Evolutionary conservation across 2,113 vertebrate genomes (phyloP).

Genomic region (Camelus bactrianus): DNA sequence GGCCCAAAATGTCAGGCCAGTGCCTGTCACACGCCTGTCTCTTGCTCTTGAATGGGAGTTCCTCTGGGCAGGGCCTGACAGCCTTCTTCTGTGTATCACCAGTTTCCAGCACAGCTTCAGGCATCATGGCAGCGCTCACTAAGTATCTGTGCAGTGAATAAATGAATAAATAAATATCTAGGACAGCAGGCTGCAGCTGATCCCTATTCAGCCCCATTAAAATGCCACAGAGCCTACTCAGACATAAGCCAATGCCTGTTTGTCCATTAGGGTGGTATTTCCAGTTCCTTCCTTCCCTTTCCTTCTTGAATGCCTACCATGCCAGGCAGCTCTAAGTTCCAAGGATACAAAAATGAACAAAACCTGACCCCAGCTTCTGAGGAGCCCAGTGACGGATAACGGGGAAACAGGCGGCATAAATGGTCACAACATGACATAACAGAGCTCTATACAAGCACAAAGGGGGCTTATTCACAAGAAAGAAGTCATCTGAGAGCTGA

Average conservation of each 20-base stretch:
- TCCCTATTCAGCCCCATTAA: not conserved
- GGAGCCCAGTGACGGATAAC: not conserved
- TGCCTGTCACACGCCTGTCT: not conserved
- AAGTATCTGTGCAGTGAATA: not conserved
- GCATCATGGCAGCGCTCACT: not conserved
- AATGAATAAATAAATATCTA: not conserved
- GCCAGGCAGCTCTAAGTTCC: not conserved
- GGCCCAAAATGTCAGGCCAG: not conserved
- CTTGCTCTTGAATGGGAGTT: not conserved
- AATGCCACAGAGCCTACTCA: not conserved
- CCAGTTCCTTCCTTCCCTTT: not conserved
- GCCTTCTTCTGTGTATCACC: not conserved
- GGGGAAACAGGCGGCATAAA: not conserved
- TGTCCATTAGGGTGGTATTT: not conserved
- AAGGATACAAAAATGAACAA: conserved; percentile 17
- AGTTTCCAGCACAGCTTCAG: not conserved
- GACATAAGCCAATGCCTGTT: not conserved
- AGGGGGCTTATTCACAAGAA: not conserved
- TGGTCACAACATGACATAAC: not conserved
- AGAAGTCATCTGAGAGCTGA: conserved; percentile 21
- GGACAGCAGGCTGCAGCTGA: not conserved
- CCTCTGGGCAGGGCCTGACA: not conserved
- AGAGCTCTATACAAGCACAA: not conserved
- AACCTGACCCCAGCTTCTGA: not conserved
- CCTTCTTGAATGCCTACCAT: not conserved